Conservation (phyloP, 2,113 vertebrate species). For the Solea solea region DNA sequence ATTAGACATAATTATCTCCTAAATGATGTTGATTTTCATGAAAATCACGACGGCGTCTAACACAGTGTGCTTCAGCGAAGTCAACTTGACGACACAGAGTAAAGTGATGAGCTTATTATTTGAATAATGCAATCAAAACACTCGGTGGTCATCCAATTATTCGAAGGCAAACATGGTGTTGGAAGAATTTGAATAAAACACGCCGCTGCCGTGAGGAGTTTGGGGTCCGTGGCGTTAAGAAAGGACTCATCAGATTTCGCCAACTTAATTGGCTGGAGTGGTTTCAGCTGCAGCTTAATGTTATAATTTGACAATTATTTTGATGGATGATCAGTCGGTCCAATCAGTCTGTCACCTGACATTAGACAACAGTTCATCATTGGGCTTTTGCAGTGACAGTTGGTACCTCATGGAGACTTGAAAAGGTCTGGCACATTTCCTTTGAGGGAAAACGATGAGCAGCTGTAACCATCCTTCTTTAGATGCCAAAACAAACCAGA, state of each 20-base stretch:
- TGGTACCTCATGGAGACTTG: not conserved
- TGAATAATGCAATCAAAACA: conserved; percentile 9
- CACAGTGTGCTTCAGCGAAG: not conserved
- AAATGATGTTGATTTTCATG: conserved; percentile 2
- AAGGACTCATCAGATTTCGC: not conserved
- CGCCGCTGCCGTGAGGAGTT: not conserved
- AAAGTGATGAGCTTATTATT: conserved; percentile 6
- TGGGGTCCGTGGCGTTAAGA: not conserved
- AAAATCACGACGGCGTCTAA: not conserved
- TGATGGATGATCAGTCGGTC: not conserved
- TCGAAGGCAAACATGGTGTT: not conserved
- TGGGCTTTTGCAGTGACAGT: not conserved
- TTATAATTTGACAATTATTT: not conserved
- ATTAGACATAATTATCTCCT: conserved; percentile 1
- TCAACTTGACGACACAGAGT: conserved; percentile 11
- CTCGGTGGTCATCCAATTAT: conserved; percentile 8
- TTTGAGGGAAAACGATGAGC: not conserved
- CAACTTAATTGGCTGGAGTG: not conserved
- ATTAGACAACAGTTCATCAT: not conserved
- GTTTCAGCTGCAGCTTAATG: not conserved
- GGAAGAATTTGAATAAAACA: not conserved
- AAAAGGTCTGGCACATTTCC: not conserved
- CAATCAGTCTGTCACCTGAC: not conserved
- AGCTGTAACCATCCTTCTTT: conserved; percentile 12
- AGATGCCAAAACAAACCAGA: conserved; percentile 22